Evolutionary conservation across 2,113 vertebrate species (phyloP).

Genomic region (Corythoichthys intestinalis): DNA sequence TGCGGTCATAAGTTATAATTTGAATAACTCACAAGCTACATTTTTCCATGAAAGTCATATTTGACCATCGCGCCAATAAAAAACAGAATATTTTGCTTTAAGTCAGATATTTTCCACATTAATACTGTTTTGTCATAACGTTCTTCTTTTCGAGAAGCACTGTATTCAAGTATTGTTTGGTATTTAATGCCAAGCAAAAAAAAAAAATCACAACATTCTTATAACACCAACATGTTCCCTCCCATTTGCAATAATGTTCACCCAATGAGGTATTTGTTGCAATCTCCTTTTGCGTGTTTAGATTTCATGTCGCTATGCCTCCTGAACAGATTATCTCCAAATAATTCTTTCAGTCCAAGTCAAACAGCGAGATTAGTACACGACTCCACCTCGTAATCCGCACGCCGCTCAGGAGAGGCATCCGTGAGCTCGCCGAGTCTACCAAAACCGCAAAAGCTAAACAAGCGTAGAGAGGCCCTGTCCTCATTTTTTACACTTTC

Average conservation of each 20-base stretch:
- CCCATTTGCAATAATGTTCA: conserved; percentile 43
- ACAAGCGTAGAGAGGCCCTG: conserved; percentile 42
- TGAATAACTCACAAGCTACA: too few relatives aligned
- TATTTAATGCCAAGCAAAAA: too few relatives aligned
- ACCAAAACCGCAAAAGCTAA: conserved; percentile 47
- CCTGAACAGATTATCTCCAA: conserved; percentile 39
- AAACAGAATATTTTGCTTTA: too few relatives aligned
- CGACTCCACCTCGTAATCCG: conserved; percentile 30
- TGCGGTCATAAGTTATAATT: too few relatives aligned
- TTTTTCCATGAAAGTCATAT: too few relatives aligned
- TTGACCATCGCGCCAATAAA: too few relatives aligned
- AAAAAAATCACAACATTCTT: too few relatives aligned
- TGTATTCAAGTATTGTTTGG: too few relatives aligned
- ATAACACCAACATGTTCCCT: conserved; percentile 28
- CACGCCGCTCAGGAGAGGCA: conserved; percentile 16
- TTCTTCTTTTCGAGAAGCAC: too few relatives aligned
- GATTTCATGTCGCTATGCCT: conserved; percentile 29
- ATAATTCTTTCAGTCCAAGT: conserved; percentile 29
- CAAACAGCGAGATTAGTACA: conserved; percentile 45
- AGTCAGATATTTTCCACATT: too few relatives aligned
- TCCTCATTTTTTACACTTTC: conserved; percentile 29
- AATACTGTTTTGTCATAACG: too few relatives aligned
- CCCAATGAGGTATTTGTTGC: conserved; percentile 39
- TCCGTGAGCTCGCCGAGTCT: conserved; percentile 40
- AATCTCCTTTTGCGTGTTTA: conserved; percentile 57